Evolutionary conservation across 2,888 invertebrate genomes (phyloP), one percentile per base, ranked within the genome.

Genomic region (Thecocarcelia acutangulata): DNA sequence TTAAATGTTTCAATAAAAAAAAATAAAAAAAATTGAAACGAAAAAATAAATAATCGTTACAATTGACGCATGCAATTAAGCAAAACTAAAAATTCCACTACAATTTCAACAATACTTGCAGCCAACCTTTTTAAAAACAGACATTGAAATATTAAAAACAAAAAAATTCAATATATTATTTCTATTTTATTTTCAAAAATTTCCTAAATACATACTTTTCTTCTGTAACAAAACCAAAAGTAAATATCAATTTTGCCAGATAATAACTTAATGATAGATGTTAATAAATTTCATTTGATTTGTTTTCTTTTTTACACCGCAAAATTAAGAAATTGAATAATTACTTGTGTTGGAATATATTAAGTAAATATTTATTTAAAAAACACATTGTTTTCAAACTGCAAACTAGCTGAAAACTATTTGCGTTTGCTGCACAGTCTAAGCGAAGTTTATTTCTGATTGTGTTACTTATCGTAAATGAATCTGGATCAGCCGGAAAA

Each of bases 201-300:
- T 40, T 68, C 33, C 63, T 40, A 73, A 77, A 81, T 8, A 63
- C 56, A 69, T 64, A 28, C 37, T 56, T 46, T 33, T 74, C 46
- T 61, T 59, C 24, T 46, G 44, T 44, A 46, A 42, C 59, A 63
- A 66, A 44, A 73, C 69, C 46, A 72, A 72, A 33, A 64, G 46
- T 46, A 69, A 81, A 73, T 74, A 78, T 82, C 58, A 81, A 74
- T 81, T 81, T 52, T 70, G 70, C 44, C 52, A 74, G 82, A 82
- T 77, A 82, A 82, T 82, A 64, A 82, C 52, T 70, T 74, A 82
- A 82, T 82, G 82, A 82, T 78, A 52, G 69, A 74, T 81, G 81
- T 69, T 73, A 58, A 77, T 81, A 77, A 81, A 74, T 81, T 74
- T 52, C 3, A 40, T 48, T 50, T 13, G 12, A 6, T 37, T 42